Base-by-base conservation (phyloP, 2,113 vertebrate species). In the Sylvia atricapilla region DNA sequence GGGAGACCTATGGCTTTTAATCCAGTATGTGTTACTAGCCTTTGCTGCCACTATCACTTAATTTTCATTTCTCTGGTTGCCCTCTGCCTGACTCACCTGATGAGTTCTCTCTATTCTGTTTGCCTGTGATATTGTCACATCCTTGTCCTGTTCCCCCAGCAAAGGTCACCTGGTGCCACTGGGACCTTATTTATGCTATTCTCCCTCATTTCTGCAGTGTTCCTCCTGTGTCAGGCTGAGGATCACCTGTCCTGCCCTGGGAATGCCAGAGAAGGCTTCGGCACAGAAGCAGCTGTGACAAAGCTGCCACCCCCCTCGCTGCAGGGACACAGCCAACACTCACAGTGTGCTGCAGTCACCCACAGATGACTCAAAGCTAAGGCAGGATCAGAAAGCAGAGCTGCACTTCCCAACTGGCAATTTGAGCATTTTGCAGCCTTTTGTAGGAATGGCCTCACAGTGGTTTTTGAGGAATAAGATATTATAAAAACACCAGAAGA, bases 381-480 rank as follows among this genome's bases (percentile, higher is more conserved):
- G 37, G 56, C 59, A 90, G 76, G 60, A 84, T 64, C 82, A 90
- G 44, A 64, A 67, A 95, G 66, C 37, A 25, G 64, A 84, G 49
- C 56, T 81, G 37, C 20, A 33, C 60, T 84, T 93, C 68, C 47
- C 64, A 87, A 21, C 52, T 35, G 89, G 83, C 31, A 90, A 68
- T 87, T 31, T 78, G 75, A 90, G 64, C 63, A 78, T 68, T 96
- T 84, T 77, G 9, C 44, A 92, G 68, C 31, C 64, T 90, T 95
- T 90, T 93, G 62, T 64, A 90, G 64, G 66, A 94, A 90, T 46
- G 84, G 86, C 50, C 28, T 80, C 74, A 41, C 3, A 6, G 67
- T 18, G 76, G 68, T 60, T 96, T 87, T 62, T 78, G 79, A 84
- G 62, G 63, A 93, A 73, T 37, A 78, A 90, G 44, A 24, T 58